Base-by-base conservation (phyloP, 2,113 vertebrate genomes). In the Pseudorhombus dupliciocellatus region DNA sequence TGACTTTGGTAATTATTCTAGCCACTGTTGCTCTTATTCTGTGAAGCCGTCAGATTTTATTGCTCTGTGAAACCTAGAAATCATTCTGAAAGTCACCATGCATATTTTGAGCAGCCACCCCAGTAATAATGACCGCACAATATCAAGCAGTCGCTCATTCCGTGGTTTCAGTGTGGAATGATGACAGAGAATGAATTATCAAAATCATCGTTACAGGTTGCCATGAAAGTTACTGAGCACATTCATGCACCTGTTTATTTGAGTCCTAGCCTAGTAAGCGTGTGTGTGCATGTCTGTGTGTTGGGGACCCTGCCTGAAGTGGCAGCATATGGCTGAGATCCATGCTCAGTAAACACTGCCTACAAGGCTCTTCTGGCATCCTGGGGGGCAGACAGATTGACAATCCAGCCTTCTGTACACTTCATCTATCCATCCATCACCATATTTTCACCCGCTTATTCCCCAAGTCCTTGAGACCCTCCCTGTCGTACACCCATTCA, bases 1-100 rank as follows among this genome's bases (percentile, higher is more conserved):
- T 84, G 97, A 98, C 93, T 98, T 98, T 77, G 97, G 97, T 98
- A 93, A 94, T 94, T 88, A 20, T 7, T 8, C 11, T 7, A 1
- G 4, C 20, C 20, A 10, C 25, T 3, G 31, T 21, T 34, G 15
- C 40, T 28, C 0, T 25, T 12, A 6, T 52, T 44, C 0, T 25
- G 18, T 18, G n/a, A 25, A 11, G 20, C 0, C 55, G 18, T 28
- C 3, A 2, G 15, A n/a, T 57, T 56, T 10, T 31, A 20, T 10
- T 5, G 9, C 15, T 30, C 14, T 52, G 62, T 71, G 34, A n/a
- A 44, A 15, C 20, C 42, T 4, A 3, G 10, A 37, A 37, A 37
- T 37, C 0, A 18, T 46, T 4, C 16, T 46, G 16, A 46, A 18
- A 18, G 6, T 46, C 18, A 46, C 42, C 7, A 5, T 46, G 42